Conservation (phyloP, 2,888 invertebrate species). For the Drosophila incognita region DNA sequence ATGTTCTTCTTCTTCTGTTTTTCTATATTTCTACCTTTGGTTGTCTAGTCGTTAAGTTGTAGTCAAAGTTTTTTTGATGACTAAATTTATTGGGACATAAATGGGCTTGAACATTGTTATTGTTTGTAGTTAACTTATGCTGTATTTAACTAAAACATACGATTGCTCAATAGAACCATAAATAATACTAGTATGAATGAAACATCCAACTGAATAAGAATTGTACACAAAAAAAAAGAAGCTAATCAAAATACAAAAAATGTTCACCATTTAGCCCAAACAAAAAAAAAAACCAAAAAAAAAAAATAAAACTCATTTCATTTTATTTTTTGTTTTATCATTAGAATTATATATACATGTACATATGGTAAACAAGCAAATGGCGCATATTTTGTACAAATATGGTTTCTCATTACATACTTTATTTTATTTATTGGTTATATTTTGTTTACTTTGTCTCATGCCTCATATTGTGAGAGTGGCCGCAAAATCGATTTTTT, state of each 20-base stretch:
- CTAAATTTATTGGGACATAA: conserved; percentile 84
- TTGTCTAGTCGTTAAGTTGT: conserved; percentile 62
- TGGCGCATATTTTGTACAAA: conserved; percentile 61
- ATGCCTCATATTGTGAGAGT: conserved; percentile 61
- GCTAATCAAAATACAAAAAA: conserved; percentile 36
- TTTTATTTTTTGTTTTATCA: conserved; percentile 42
- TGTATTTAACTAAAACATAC: conserved; percentile 64
- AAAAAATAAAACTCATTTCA: conserved; percentile 66
- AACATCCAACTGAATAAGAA: conserved; percentile 50
- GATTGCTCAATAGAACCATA: conserved; percentile 57
- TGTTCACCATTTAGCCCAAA: conserved; percentile 81
- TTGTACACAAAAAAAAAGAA: conserved; percentile 51
- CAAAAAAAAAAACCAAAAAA: conserved; percentile 32
- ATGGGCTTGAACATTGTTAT: conserved; percentile 82
- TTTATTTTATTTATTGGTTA: conserved; percentile 37
- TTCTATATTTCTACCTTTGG: conserved; percentile 27
- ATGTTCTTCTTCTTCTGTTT: conserved; percentile 16
- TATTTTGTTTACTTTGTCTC: conserved; percentile 50
- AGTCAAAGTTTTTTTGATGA: conserved; percentile 81
- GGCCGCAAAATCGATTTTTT: conserved; percentile 80
- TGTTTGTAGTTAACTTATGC: conserved; percentile 74
- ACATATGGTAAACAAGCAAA: conserved; percentile 28
- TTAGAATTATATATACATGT: conserved; percentile 19
- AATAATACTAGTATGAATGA: conserved; percentile 48
- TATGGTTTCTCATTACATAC: conserved; percentile 25